A percentile compares a stretch with the other conserved stretches of the same genome.
These are phyloP conservation scores for Sinosuthora webbiana DNA, from an alignment of 2,113 vertebrate species.

Conservation along the genomic window DNA sequence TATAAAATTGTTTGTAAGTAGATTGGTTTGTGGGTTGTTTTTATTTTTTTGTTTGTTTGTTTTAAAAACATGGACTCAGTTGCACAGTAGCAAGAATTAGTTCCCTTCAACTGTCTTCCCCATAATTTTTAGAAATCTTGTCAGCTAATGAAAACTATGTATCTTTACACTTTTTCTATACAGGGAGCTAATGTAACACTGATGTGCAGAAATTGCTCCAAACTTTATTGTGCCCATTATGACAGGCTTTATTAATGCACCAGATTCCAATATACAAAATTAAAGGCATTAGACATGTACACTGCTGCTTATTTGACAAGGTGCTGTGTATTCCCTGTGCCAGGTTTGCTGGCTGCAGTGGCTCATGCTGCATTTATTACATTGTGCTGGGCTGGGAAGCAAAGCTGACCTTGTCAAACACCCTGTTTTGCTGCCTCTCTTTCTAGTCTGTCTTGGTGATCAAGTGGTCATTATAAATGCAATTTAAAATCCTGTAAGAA, in stretches of 20 bases:
- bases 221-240: background rate
- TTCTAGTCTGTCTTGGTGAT: background rate
- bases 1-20: background rate
- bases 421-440: background rate
- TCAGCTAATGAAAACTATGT: background rate
- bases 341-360: background rate
- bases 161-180: background rate
- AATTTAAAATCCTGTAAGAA: background rate
- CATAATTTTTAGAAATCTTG: background rate
- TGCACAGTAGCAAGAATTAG: background rate
- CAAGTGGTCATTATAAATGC: background rate
- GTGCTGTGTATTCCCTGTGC: background rate
- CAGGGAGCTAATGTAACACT: background rate
- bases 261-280: background rate
- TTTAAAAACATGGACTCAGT: background rate
- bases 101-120: background rate
- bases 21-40: background rate
- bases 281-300: background rate
- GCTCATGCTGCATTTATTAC: background rate
- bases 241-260: background rate
- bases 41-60: background rate
- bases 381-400: background rate
- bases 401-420: background rate
- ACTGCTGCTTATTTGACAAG: background rate
- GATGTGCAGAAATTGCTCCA: background rate